Conservation (phyloP, 2,797 vertebrate genomes). For the Sciaenops ocellatus region DNA sequence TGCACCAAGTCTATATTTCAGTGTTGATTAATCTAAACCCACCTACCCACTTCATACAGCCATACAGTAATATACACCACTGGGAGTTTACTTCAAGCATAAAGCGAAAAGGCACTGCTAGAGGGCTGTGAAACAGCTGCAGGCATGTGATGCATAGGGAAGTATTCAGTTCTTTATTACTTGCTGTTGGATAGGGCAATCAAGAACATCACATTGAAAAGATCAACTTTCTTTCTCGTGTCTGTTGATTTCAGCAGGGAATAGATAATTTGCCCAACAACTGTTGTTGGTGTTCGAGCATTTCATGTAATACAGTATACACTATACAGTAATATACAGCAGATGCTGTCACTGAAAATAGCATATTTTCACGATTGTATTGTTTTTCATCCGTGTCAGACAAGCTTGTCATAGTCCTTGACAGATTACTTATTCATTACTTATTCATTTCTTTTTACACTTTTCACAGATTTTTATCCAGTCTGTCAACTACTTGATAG, state of each 20-base stretch:
- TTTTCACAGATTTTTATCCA: not conserved
- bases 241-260: not conserved
- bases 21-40: not conserved
- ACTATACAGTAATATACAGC: no score
- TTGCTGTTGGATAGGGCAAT: not conserved
- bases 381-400: not conserved
- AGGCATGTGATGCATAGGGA: not conserved
- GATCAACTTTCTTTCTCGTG: not conserved
- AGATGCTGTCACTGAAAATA: not conserved
- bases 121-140: constrained; percentile 1
- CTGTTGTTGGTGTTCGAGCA: not conserved
- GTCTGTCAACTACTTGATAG: not conserved
- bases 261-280: not conserved
- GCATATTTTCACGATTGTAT: not conserved
- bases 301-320: not conserved
- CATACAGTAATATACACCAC: not conserved
- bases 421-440: not conserved
- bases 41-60: not conserved
- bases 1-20: not conserved
- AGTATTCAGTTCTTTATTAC: not conserved
- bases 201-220: not conserved
- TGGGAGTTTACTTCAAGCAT: constrained; percentile 1
- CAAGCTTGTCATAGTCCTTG: not conserved
- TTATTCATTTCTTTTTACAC: not conserved
- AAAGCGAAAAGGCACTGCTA: not conserved